Conservation (phyloP, 2,888 invertebrate genomes). For the Cephus pulcher region DNA sequence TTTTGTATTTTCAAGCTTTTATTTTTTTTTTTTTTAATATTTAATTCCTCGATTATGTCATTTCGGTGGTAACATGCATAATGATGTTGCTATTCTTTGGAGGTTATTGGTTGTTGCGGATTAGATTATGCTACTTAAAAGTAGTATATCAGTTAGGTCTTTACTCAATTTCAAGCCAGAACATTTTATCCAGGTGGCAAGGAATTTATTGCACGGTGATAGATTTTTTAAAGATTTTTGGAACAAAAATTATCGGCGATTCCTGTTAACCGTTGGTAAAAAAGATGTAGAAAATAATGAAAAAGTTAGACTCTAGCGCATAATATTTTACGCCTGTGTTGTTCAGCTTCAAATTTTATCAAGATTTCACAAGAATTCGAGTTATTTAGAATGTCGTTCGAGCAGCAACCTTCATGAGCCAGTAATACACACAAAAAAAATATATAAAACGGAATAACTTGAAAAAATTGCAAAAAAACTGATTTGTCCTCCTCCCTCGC, state of each 20-base stretch:
- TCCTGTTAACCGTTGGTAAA: neutral
- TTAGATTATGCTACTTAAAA: neutral
- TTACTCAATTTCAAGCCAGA: neutral
- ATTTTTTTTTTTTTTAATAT: neutral
- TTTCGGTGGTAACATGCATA: neutral
- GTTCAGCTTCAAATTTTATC: neutral
- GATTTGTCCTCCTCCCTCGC: conserved; percentile 24
- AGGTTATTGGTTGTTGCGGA: neutral
- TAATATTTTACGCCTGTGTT: neutral
- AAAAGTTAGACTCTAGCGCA: neutral
- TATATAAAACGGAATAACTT: neutral
- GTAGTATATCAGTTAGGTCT: neutral
- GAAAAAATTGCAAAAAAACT: conserved; percentile 32
- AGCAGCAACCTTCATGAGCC: conserved; percentile 46
- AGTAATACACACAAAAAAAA: conserved; percentile 32
- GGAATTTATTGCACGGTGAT: neutral
- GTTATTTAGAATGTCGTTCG: conserved; percentile 25
- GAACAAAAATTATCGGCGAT: neutral
- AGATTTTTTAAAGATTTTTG: neutral
- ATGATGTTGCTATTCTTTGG: neutral
- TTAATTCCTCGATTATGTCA: neutral
- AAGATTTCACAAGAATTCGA: conserved; percentile 9
- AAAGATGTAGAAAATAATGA: neutral
- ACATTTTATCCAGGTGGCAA: neutral
- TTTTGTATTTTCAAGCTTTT: neutral